A percentile compares a stretch with the other conserved stretches of the same genome.
Conservation (phyloP, 2,113 vertebrate species). For the Coturnix japonica region DNA sequence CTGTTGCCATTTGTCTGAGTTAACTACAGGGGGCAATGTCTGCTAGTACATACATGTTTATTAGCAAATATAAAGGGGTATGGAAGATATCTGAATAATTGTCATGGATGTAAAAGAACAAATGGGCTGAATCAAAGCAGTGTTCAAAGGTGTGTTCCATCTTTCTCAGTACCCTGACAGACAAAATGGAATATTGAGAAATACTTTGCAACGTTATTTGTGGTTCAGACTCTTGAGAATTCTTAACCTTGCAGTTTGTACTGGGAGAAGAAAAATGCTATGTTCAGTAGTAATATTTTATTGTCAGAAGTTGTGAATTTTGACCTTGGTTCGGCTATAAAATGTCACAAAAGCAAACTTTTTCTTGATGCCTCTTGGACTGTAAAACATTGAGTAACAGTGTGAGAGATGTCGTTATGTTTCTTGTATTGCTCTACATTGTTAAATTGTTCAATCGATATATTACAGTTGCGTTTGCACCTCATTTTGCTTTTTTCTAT, state of each 20-base stretch:
- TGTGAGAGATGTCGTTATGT: neutral
- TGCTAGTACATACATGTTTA: neutral
- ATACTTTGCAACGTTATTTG: neutral
- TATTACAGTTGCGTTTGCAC: neutral
- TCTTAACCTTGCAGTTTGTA: neutral
- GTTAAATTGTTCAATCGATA: neutral
- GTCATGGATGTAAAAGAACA: neutral
- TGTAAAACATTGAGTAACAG: neutral
- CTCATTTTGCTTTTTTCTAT: conserved; percentile 15
- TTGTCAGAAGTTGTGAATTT: neutral
- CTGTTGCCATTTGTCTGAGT: neutral
- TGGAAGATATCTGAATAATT: neutral
- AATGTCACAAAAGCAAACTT: neutral
- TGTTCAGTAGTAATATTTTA: neutral
- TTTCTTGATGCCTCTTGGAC: neutral
- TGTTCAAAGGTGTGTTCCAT: neutral
- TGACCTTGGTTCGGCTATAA: neutral
- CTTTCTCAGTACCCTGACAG: neutral
- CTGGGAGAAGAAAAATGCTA: accelerated
- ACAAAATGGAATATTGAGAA: neutral
- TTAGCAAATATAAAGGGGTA: neutral
- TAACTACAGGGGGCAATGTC: neutral
- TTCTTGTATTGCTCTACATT: neutral
- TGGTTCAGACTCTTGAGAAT: neutral
- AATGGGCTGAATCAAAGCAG: neutral